Percentiles rank a stretch among this genome's conserved stretches.
phyloP scores from a whole-genome alignment of 1,140 invertebrate species.

The Aphaenogaster floridana region DNA sequence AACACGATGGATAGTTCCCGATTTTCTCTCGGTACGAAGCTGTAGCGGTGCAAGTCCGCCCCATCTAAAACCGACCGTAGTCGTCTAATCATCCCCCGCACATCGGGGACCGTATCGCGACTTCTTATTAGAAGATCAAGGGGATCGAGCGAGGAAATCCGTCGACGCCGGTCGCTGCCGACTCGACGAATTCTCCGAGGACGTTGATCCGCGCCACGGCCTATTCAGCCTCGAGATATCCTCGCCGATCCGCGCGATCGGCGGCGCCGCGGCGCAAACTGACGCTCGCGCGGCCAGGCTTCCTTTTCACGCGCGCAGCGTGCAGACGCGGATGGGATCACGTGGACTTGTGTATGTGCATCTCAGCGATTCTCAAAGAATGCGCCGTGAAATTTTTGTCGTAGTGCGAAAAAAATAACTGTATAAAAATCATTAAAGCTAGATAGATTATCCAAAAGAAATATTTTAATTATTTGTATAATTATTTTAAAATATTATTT shows the following conservation, averaged over 20 bases:
- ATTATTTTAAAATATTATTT: not conserved
- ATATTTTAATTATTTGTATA: not conserved
- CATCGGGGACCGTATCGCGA: constrained; percentile 56
- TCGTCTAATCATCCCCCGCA: constrained; percentile 45
- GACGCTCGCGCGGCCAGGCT: constrained; percentile 59
- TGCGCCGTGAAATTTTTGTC: not conserved
- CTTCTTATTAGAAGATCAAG: constrained; percentile 70
- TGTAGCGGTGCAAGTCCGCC: constrained; percentile 15
- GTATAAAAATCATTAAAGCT: not conserved
- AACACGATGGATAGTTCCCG: not conserved
- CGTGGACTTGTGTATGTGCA: not conserved
- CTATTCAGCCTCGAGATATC: constrained; percentile 61
- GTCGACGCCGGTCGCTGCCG: constrained; percentile 49
- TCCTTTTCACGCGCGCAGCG: constrained; percentile 79
- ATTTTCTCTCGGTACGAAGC: constrained; percentile 24
- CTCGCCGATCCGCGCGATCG: constrained; percentile 60
- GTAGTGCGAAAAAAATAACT: not conserved
- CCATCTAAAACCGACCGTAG: constrained; percentile 17
- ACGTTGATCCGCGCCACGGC: constrained; percentile 69
- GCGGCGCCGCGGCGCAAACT: constrained; percentile 55
- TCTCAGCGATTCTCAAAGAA: constrained; percentile 45
- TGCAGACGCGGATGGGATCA: constrained; percentile 58
- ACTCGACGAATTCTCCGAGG: constrained; percentile 67
- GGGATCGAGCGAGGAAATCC: constrained; percentile 63
- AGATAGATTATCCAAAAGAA: not conserved